These are phyloP conservation scores for Adelognathus sp. DNA, from an alignment of 2,888 invertebrate genomes.

Conservation along the genomic window DNA sequence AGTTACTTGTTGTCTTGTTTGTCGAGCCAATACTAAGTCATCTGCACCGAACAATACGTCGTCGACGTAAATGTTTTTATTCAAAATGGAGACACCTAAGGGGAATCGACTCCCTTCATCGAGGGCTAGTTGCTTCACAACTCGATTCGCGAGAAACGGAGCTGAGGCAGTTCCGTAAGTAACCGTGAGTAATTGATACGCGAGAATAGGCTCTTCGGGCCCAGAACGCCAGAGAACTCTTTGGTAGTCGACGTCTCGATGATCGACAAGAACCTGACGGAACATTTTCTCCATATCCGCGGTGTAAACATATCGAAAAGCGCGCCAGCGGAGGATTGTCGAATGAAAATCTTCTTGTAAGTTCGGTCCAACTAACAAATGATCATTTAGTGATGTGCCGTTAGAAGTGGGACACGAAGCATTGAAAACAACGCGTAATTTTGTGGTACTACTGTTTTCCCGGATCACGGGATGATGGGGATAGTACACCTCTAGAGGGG, in stretches of 20 bases:
- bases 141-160: slow-evolving; percentile 61
- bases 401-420: slow-evolving; percentile 38
- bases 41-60: slow-evolving; percentile 26
- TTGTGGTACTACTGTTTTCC: slow-evolving; percentile 29
- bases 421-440: slow-evolving; percentile 46
- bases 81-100: slow-evolving; percentile 37
- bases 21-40: not conserved
- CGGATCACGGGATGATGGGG: not conserved
- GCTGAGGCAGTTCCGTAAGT: slow-evolving; percentile 63
- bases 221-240: slow-evolving; percentile 48
- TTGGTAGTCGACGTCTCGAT: slow-evolving; percentile 43
- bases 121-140: slow-evolving; percentile 57
- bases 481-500: not conserved
- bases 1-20: slow-evolving; percentile 5
- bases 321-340: not conserved
- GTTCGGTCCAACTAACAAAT: slow-evolving; percentile 27
- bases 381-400: slow-evolving; percentile 41
- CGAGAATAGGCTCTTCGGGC: too few relatives aligned
- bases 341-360: not conserved
- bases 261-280: slow-evolving; percentile 25
- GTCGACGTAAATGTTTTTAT: slow-evolving; percentile 62
- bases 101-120: slow-evolving; percentile 30
- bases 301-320: slow-evolving; percentile 8
- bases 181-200: slow-evolving; percentile 56
- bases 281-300: slow-evolving; percentile 33